phyloP scores from a whole-genome alignment of 1,140 invertebrate species.

The Aradophagus sp. region DNA sequence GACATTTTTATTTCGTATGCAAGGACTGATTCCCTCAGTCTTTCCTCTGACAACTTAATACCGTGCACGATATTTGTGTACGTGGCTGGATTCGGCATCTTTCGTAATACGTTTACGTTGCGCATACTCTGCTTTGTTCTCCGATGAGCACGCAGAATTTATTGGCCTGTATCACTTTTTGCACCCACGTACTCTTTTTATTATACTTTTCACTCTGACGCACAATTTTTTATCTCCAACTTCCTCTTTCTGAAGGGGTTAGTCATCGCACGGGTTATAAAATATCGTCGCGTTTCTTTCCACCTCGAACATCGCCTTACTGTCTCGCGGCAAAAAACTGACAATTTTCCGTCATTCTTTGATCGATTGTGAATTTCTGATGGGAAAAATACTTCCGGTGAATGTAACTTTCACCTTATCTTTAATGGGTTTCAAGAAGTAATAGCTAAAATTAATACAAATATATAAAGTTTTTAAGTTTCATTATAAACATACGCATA shows the following conservation, averaged over 20 bases:
- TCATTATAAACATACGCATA: too few relatives aligned
- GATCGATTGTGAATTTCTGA: too few relatives aligned
- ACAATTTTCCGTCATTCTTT: too few relatives aligned
- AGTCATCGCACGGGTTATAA: slow-evolving; percentile 34
- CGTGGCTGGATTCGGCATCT: slow-evolving; percentile 27
- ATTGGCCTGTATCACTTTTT: slow-evolving; percentile 41
- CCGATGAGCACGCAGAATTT: slow-evolving; percentile 46
- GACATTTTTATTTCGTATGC: too few relatives aligned
- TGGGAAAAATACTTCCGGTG: too few relatives aligned
- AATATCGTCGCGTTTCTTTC: slow-evolving; percentile 19
- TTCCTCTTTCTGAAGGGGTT: slow-evolving; percentile 27
- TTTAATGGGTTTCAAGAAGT: too few relatives aligned
- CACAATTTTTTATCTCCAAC: slow-evolving; percentile 40
- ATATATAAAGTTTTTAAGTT: too few relatives aligned
- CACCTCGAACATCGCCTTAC: too few relatives aligned
- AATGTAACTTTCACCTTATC: too few relatives aligned
- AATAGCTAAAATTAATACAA: too few relatives aligned
- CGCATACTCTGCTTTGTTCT: slow-evolving; percentile 32
- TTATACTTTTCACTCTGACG: slow-evolving; percentile 41
- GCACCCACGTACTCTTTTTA: slow-evolving; percentile 28
- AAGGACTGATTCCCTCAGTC: too few relatives aligned
- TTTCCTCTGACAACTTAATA: slow-evolving; percentile 41
- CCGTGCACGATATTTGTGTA: slow-evolving; percentile 31
- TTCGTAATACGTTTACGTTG: slow-evolving; percentile 40
- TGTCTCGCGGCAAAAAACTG: too few relatives aligned